Evolutionary conservation across 2,888 invertebrate species (phyloP).

Genomic region (Heliconius hortense): DNA sequence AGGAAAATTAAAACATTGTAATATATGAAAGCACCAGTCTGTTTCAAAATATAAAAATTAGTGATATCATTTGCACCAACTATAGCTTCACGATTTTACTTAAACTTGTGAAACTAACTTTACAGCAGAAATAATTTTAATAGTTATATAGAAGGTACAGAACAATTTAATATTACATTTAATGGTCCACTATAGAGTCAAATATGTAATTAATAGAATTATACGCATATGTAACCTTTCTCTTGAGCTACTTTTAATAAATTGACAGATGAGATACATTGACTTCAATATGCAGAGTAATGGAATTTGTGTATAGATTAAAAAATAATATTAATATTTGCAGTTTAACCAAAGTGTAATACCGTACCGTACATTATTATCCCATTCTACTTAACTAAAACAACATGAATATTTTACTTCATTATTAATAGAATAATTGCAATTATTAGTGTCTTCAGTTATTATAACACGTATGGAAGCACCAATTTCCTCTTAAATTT

Average conservation of each 20-base stretch:
- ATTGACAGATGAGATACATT: not conserved
- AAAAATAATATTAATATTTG: not conserved
- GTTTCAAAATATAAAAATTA: not conserved
- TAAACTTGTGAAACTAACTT: not conserved
- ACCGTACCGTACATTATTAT: not conserved
- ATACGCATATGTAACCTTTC: constrained; percentile 26
- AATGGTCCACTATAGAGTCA: not conserved
- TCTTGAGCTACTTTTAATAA: constrained; percentile 7
- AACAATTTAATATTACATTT: not conserved
- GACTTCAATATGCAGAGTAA: not conserved
- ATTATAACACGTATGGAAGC: not conserved
- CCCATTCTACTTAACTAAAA: not conserved
- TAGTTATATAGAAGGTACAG: not conserved
- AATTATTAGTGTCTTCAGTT: not conserved
- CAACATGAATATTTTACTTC: not conserved
- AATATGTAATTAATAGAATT: not conserved
- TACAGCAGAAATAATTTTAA: not conserved
- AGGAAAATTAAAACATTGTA: not conserved
- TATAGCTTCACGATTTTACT: constrained; percentile 1
- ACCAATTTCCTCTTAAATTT: not conserved
- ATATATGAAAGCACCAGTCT: not conserved
- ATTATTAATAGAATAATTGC: not conserved
- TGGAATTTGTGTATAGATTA: not conserved
- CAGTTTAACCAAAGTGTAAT: not conserved
- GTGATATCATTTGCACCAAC: not conserved